Percentiles rank a stretch among this genome's conserved stretches.
These are phyloP conservation scores for Anthoscopus minutus DNA, from an alignment of 2,113 vertebrate species.

Conservation along the genomic window DNA sequence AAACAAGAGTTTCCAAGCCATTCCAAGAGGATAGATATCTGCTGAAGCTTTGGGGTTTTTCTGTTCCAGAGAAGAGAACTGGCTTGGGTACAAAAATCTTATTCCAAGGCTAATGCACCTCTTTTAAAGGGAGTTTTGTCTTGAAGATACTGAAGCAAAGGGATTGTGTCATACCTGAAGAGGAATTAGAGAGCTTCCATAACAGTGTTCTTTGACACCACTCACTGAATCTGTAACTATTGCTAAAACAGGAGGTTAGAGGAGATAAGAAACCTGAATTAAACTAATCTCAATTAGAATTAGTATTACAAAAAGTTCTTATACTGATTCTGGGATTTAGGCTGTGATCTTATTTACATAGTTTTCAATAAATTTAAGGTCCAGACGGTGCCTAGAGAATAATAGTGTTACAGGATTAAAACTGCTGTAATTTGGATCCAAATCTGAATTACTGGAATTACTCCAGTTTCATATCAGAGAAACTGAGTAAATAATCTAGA, in stretches of 20 bases:
- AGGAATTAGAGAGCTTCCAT: neutral
- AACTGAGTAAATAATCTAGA: neutral
- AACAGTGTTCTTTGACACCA: neutral
- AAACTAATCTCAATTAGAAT: constrained; percentile 1
- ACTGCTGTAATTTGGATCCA: neutral
- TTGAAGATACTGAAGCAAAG: neutral
- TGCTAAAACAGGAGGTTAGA: neutral
- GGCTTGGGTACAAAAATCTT: neutral
- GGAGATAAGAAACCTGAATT: neutral
- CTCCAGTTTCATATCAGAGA: neutral
- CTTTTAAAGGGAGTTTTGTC: neutral
- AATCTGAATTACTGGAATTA: neutral
- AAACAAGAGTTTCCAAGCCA: neutral
- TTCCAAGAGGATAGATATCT: neutral
- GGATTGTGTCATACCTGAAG: neutral
- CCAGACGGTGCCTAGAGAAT: neutral
- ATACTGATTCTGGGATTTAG: neutral
- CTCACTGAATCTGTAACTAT: neutral
- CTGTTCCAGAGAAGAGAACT: neutral
- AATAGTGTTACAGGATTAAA: neutral
- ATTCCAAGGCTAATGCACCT: neutral
- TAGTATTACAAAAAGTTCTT: neutral
- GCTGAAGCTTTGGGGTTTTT: neutral
- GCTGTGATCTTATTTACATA: neutral
- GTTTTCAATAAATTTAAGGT: neutral